Evolutionary conservation across 2,113 vertebrate species (phyloP), one percentile per base, ranked within the genome.

Genomic region (Electrona antarctica): DNA sequence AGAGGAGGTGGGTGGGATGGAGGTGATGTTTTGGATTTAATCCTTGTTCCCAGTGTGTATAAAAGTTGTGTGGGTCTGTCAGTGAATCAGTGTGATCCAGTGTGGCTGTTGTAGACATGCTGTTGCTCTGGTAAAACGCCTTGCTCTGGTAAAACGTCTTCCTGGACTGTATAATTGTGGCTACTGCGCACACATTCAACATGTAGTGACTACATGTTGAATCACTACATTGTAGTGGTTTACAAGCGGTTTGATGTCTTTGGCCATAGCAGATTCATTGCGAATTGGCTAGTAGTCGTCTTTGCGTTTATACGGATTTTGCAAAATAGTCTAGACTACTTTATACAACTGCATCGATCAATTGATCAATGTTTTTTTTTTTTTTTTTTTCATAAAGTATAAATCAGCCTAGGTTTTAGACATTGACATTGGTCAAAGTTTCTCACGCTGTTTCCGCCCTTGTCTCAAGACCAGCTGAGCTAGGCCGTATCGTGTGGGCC

Each of bases 401-500:
- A 21, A 21, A 21, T 21, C 21, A 21, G 33, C 33, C 55, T 69
- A 55, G 60, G 2, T 1, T 10, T 29, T 28, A 59, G 3, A 9
- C 57, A 54, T n/a, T n/a, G 51, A 12, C 8, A 54, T n/a, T 54
- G 51, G 60, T 67, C 28, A 69, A 28, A 33, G n/a, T 14, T 7
- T 58, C 64, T 67, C 15, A 8, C 47, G 29, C 77, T 29, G 65
- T 77, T 47, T 47, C 41, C 12, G 10, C 12, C 54, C 33, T 48
- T 12, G 33, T 15, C 67, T 76, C 54, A 8, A 12, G 28, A 8
- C 41, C 61, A 62, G 14, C 71, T 52, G 6, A 76, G 58, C 47
- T 64, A 8, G 74, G 51, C 56, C 63, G 5, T 63, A 72, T 83
- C 73, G 71, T 71, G 77, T 81, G 77, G 79, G 71, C 62, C 45